Conservation (phyloP, 2,797 vertebrate genomes). For the Odontamblyopus lacepedii region DNA sequence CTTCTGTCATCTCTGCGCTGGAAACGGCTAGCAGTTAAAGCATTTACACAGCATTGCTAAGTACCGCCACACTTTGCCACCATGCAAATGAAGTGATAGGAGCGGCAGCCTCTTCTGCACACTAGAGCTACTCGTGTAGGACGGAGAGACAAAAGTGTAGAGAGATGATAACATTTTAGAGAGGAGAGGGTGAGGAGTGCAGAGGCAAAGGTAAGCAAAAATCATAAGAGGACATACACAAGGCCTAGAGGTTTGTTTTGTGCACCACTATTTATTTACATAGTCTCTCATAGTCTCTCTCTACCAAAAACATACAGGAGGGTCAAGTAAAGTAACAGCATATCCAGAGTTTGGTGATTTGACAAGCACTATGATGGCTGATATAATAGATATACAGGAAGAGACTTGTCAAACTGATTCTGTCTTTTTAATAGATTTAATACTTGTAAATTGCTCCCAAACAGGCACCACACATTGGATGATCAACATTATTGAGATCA, state of each 20-base stretch:
- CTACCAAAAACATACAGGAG: neutral
- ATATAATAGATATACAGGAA: neutral
- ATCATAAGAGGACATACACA: conserved; percentile 22
- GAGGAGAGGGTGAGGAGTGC: conserved; percentile 25
- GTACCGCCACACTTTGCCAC: conserved; percentile 41
- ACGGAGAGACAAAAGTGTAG: conserved; percentile 39
- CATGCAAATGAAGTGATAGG: conserved; percentile 58
- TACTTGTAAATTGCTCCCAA: neutral
- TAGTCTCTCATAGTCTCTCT: neutral
- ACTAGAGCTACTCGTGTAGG: conserved; percentile 32
- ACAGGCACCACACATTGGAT: no score
- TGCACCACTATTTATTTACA: conserved; percentile 20
- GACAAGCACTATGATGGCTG: neutral
- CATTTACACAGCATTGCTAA: conserved; percentile 35
- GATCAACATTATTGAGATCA: no score
- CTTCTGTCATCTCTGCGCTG: conserved; percentile 27
- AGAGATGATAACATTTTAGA: conserved; percentile 36
- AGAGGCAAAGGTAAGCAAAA: conserved; percentile 36
- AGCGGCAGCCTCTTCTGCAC: conserved; percentile 43
- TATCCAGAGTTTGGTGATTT: neutral
- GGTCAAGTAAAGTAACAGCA: neutral
- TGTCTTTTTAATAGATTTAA: no score
- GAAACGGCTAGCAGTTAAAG: conserved; percentile 47
- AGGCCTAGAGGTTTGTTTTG: conserved; percentile 28
- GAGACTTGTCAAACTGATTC: no score